Percentiles rank a stretch among this genome's conserved stretches.
These are phyloP conservation scores for Luperina testacea DNA, from an alignment of 2,888 invertebrate species.

Conservation along the genomic window DNA sequence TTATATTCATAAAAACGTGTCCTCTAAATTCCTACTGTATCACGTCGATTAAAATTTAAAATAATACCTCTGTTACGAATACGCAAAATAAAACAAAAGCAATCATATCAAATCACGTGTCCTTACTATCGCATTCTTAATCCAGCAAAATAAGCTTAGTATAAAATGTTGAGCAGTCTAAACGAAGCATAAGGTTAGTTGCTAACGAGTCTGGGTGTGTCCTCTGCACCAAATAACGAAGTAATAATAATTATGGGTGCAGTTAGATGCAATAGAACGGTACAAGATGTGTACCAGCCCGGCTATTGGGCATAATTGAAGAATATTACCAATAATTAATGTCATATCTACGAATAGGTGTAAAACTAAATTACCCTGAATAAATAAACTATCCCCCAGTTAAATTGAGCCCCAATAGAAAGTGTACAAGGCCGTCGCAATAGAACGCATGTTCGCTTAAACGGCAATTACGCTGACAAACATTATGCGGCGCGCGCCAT, in stretches of 20 bases:
- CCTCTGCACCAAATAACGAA: slow-evolving; percentile 86
- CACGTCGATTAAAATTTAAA: slow-evolving; percentile 34
- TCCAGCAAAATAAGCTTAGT: slow-evolving; percentile 58
- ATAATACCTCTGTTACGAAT: slow-evolving; percentile 32
- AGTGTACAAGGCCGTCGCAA: slow-evolving; percentile 54
- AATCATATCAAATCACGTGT: slow-evolving; percentile 49
- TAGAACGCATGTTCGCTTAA: slow-evolving; percentile 55
- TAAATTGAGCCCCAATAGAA: slow-evolving; percentile 38
- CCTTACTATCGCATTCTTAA: slow-evolving; percentile 62
- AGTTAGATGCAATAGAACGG: slow-evolving; percentile 82
- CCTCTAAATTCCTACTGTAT: slow-evolving; percentile 47
- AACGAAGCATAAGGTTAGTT: slow-evolving; percentile 85
- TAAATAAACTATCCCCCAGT: slow-evolving; percentile 29
- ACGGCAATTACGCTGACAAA: slow-evolving; percentile 68
- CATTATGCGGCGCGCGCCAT: slow-evolving; percentile 61
- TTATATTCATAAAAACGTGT: slow-evolving; percentile 39
- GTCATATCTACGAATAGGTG: slow-evolving; percentile 50
- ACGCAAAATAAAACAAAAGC: slow-evolving; percentile 54
- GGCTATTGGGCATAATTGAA: slow-evolving; percentile 70
- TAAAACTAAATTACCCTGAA: slow-evolving; percentile 41
- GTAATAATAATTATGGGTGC: slow-evolving; percentile 86
- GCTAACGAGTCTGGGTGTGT: slow-evolving; percentile 89
- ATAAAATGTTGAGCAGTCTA: slow-evolving; percentile 66
- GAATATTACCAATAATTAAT: slow-evolving; percentile 70
- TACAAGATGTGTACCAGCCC: slow-evolving; percentile 69